Evolutionary conservation across 2,888 invertebrate genomes (phyloP), one percentile per base, ranked within the genome.

Genomic region (Athetis lepigone): DNA sequence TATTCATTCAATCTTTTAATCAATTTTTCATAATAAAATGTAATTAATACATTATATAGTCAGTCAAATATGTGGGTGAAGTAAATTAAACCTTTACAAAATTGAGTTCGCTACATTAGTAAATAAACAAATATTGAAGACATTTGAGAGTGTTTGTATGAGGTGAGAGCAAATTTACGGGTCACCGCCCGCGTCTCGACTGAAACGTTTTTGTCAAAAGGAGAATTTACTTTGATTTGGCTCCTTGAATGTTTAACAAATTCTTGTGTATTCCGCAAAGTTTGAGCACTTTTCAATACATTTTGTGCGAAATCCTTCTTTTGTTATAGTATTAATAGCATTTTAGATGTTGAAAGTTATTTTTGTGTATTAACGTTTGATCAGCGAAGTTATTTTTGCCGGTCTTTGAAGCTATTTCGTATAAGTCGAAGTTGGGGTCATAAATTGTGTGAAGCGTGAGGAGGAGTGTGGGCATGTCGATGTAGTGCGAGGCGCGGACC

Each of bases 101-200:
- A 64, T 47, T 51, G 60, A 58, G 50, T 54, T 40, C 16, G 21
- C 29, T 37, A 51, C 36, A 50, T 57, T 49, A 57, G 65, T 68
- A 72, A 74, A 77, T 73, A 80, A 79, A 79, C 79, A 86, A 85
- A 86, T 82, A 84, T 80, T 81, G 79, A 77, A 85, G 81, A 84
- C 83, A 81, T 86, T 85, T 78, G 76, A 80, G 80, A 81, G 72
- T 84, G 80, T 83, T 80, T 84, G 82, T 85, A 84, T 84, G 82
- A 83, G 87, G 85, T 82, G 83, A 76, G 81, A 84, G 82, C 76
- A 76, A 80, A 81, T 85, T 88, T 86, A 81, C 85, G 85, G 88
- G 89, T 88, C 88, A 85, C 80, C 75, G 88, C 85, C 70, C 86
- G 73, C 84, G 83, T 79, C 81, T 85, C 79, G 65, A 75, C 79